Evolutionary conservation across 2,797 vertebrate genomes (phyloP), one percentile per base, ranked within the genome.

Genomic region (Muraenolepis orangiensis): DNA sequence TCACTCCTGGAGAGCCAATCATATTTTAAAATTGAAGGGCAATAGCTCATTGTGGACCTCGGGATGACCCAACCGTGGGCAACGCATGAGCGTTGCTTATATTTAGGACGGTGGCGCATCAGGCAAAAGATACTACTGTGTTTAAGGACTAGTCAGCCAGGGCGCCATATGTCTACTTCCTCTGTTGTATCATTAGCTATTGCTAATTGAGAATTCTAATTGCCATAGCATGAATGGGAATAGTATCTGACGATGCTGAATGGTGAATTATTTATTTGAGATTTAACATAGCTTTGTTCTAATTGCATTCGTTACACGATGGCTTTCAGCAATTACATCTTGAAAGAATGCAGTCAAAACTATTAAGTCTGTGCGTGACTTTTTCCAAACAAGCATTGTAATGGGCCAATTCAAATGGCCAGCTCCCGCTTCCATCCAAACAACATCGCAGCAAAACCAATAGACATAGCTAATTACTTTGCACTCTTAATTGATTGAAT

Each of bases 1-100:
- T 89, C 84, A 84, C 79, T 79, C 73, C 74, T 34, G 30, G 78
- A 87, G 82, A 82, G 79, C 78, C 85, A 90, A 85, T 90, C 82
- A 82, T 86, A 84, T 88, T 89, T 91, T 86, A 82, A 78, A 74
- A 77, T 4, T 16, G 76, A 88, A 91, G 85, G 88, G 82, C 84
- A n/a, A 87, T 89, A 79, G 74, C 85, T 85, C 82, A 72, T 57
- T 42, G 46, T 77, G 82, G 77, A 71, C 79, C 80, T 79, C 72
- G 28, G 29, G 26, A 70, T 82, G 83, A 84, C 83, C 87, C 74
- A 40, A 69, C 74, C 70, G 68, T n/a, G 13, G 13, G 40, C 73
- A 29, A 46, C 20, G 16, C 66, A 64, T 42, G 20, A 57, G 76
- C 46, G 61, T 30, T 23, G 12, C 30, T 80, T 72, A 61, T 76